Evolutionary conservation across 2,888 invertebrate species (phyloP), one percentile per base, ranked within the genome.

Genomic region (Acrocera orbiculus): DNA sequence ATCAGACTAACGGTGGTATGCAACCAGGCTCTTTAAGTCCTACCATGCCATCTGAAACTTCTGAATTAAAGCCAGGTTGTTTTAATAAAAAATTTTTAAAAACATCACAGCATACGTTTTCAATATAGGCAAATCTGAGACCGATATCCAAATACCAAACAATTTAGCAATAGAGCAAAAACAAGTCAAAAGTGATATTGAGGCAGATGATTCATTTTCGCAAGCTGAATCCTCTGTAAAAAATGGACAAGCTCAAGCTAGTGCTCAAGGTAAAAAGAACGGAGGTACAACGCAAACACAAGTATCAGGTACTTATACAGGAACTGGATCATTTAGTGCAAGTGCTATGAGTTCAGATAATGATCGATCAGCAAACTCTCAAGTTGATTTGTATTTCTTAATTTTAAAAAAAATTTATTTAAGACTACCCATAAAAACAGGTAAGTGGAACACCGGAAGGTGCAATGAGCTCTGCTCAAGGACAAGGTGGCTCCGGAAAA

Each of bases 231-330:
- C 60, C 1, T 47, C 57, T 0, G 54, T 61, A 24, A 57, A 53
- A 20, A 78, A 76, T 37, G 81, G 82, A 1, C 69, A 73, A 44
- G 82, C 83, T 2, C 70, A 69, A 40, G 83, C 83, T 3, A 69
- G 74, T 34, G 76, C 85, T 10, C 76, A 78, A 57, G 85, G 85
- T 10, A 72, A 69, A 42, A 77, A 72, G 47, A 70, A 70, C 17
- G 74, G 75, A 39, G 82, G 79, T 8, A 72, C 73, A 3, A 76
- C 85, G 1, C 80, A 83, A 56, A 79, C 85, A 1, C 78, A 82
- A 60, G 82, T 86, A 1, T 76, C 76, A 32, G 85, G 85, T 16
- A 74, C 75, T 1, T 83, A 85, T 48, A 70, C 73, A 1, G 77
- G 79, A 2, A 66, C 71, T 15, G 83, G 83, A 10, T 73, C 80